These are phyloP conservation scores for Xiphydria camelus DNA, from an alignment of 2,888 invertebrate genomes.

Conservation along the genomic window DNA sequence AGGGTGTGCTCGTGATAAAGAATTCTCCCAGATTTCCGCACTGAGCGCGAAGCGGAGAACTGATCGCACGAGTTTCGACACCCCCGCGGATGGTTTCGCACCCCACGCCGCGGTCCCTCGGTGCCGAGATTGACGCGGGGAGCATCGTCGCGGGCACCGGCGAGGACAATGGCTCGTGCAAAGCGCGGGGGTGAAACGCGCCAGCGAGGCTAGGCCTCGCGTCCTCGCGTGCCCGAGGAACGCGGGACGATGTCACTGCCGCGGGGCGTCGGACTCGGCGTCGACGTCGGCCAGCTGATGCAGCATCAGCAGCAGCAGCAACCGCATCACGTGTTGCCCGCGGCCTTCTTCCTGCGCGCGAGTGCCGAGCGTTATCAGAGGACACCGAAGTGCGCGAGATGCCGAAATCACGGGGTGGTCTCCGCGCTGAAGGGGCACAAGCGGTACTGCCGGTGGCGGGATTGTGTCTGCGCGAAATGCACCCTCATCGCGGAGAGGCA, in stretches of 20 bases:
- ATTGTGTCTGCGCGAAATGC: constrained; percentile 98
- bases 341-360: constrained; percentile 84
- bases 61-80: too few species aligned
- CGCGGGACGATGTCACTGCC: constrained; percentile 78
- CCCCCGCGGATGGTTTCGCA: too few species aligned
- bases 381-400: constrained; percentile 96
- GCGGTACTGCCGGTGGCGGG: constrained; percentile 95
- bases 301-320: constrained; percentile 70
- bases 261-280: constrained; percentile 82
- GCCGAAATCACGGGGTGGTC: constrained; percentile 96
- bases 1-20: too few species aligned
- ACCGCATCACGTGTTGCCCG: constrained; percentile 77
- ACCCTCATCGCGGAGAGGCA: constrained; percentile 97
- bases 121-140: too few species aligned
- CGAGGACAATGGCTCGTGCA: too few species aligned
- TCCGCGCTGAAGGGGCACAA: constrained; percentile 94
- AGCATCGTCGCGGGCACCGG: too few species aligned
- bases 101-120: too few species aligned
- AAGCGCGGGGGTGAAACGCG: too few species aligned
- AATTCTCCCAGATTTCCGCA: too few species aligned
- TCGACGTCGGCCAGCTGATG: constrained; percentile 84
- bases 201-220: too few species aligned
- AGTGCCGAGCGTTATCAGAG: constrained; percentile 88
- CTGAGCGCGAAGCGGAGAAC: too few species aligned
- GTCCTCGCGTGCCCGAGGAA: too few species aligned